Evolutionary conservation across 1,140 invertebrate species (phyloP).

Genomic region (Ooceraea biroi): DNA sequence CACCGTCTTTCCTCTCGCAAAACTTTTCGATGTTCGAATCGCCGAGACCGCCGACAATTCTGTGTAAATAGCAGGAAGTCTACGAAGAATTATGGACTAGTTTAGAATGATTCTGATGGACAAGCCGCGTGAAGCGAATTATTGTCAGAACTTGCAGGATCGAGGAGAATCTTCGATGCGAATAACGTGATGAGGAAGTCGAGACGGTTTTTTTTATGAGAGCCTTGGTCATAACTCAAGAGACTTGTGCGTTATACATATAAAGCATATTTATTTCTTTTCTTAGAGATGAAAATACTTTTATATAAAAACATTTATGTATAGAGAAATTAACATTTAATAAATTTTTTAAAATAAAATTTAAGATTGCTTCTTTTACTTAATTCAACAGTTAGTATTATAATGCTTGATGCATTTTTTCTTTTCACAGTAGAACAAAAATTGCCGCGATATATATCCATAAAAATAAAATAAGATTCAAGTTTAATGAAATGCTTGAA

Average conservation of each 20-base stretch:
- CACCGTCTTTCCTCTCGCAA: slow-evolving; percentile 80
- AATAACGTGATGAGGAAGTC: neutral
- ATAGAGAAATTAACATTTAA: too few relatives aligned
- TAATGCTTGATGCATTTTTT: too few relatives aligned
- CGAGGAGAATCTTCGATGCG: neutral
- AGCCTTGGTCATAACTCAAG: neutral
- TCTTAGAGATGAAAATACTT: neutral
- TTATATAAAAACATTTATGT: neutral
- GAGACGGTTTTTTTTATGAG: neutral
- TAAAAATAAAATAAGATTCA: slow-evolving; percentile 1
- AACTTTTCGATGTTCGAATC: slow-evolving; percentile 74
- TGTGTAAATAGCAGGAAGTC: slow-evolving; percentile 47
- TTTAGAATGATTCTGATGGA: neutral
- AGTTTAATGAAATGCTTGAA: slow-evolving; percentile 9
- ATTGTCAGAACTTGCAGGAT: neutral
- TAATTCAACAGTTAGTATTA: too few relatives aligned
- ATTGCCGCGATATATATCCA: neutral
- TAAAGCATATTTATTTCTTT: slow-evolving; percentile 31
- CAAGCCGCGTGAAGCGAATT: neutral
- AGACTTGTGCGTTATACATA: neutral
- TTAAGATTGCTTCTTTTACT: too few relatives aligned
- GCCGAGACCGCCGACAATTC: slow-evolving; percentile 51
- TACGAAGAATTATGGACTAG: slow-evolving; percentile 1
- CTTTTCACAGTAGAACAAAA: too few relatives aligned
- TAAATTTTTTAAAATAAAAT: too few relatives aligned